Percentiles rank a stretch among this genome's conserved stretches.
Evolutionary conservation across 2,113 vertebrate genomes (phyloP).

Genomic region (Condylura cristata): DNA sequence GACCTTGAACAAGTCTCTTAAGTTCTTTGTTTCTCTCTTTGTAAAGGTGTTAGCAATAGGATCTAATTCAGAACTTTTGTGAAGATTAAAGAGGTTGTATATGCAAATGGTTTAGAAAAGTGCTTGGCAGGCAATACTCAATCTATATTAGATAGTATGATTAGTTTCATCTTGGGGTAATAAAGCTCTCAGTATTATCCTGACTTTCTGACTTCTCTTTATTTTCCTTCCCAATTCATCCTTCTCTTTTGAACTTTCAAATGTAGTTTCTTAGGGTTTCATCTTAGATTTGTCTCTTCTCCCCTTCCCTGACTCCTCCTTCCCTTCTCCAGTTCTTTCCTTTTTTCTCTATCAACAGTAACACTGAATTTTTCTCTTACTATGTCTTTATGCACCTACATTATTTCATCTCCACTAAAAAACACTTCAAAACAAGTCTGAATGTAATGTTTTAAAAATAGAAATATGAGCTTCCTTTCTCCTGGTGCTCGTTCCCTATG

Average conservation of each 20-base stretch:
- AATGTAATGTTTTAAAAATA: not conserved
- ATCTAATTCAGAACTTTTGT: not conserved
- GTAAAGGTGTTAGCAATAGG: not conserved
- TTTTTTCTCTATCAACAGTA: not conserved
- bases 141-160: not conserved
- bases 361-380: not conserved
- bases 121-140: not conserved
- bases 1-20: not conserved
- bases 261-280: not conserved
- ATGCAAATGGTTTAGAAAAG: not conserved
- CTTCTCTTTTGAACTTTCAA: too few relatives aligned
- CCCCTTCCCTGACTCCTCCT: rapidly evolving
- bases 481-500: not conserved
- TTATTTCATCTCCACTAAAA: not conserved
- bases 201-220: not conserved
- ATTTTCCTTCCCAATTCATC: not conserved
- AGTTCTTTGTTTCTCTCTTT: not conserved
- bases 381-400: not conserved
- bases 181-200: not conserved
- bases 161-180: not conserved
- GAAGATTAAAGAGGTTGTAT: not conserved
- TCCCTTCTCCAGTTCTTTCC: rapidly evolving
- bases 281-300: not conserved
- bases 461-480: not conserved
- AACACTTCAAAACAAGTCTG: not conserved